Base-by-base conservation (phyloP, 2,113 vertebrate genomes). In the Egretta garzetta region DNA sequence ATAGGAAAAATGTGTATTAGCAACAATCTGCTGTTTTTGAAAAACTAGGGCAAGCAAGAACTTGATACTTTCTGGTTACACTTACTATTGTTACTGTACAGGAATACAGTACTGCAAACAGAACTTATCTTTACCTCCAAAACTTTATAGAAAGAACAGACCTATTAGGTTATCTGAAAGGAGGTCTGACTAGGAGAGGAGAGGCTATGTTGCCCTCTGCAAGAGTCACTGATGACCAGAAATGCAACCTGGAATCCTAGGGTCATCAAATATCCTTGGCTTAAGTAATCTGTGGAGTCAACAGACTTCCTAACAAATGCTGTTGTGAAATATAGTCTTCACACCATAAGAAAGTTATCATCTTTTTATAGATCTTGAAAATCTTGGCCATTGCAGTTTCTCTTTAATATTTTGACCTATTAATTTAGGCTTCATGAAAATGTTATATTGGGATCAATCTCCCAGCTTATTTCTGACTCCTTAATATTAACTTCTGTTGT, bases 1-100 rank as follows among this genome's bases (percentile, higher is more conserved):
- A 37, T 1, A 64, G 53, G 26, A 86, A 88, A 90, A 86, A 64
- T 52, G 21, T 49, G 32, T 64, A 80, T 83, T 63, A 82, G 63
- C 67, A 93, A 32, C 45, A 72, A 16, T 85, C 86, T 85, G 43
- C 72, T 88, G 55, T 2, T 66, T 90, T 87, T 67, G 37, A 64
- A 90, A 94, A 97, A 94, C 63, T 92, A 59, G 90, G 85, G 85
- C 96, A 95, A 76, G 7, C 74, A 88, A 58, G 82, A 88, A 74
- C 63, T 64, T 50, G n/a, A 50, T 37, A 33, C 24, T 93, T 89
- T 27, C 14, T 82, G 37, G 13, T 85, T 85, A 53, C n/a, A 32
- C 39, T 80, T 60, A n/a, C 6, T 76, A 5, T 63, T 62, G 13
- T 62, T 76, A 26, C 64, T 50, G 49, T 26, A 58, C 49, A 45